Evolutionary conservation across 2,113 vertebrate species (phyloP), one percentile per base, ranked within the genome.

Genomic region (Pavo muticus): DNA sequence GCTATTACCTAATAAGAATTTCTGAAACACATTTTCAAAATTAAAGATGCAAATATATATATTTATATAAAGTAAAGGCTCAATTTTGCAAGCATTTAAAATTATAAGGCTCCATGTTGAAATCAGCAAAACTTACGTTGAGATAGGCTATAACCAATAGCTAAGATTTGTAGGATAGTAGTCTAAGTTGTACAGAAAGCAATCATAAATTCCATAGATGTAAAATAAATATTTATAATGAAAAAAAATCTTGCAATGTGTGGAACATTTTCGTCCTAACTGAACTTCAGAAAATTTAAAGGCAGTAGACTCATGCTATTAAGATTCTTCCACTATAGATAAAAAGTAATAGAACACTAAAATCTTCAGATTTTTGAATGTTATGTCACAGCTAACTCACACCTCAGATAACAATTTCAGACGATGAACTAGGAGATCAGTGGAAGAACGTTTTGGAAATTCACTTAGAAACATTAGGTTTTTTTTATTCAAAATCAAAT

Each of bases 281-380:
- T 1, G 5, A 56, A 40, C 4, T 27, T 60, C n/a, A 48, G 17
- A 74, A 10, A 35, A 56, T 60, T n/a, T 30, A 72, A 11, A 12
- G 23, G 4, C 2, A 8, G 6, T n/a, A 52, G 48, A 39, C 7
- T 52, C 24, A n/a, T 48, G 30, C 4, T 29, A 60, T 9, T 30
- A 72, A 42, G 6, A 76, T 86, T 73, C 11, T 61, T 42, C 35
- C 2, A 6, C 27, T 40, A 14, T 32, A 56, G 21, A 57, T 39
- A 57, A 57, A 85, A 70, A 64, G 32, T 47, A 6, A 29, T 23
- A 88, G 54, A 84, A 83, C 29, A 85, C 40, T 82, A 50, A 69
- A 86, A 92, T 81, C 48, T 95, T 77, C 72, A 80, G 40, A 83
- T 84, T 97, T 92, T 95, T 81, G 90, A 95, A 75, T 86, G 40